Conservation (phyloP, 2,797 vertebrate species). For the Sciaenops ocellatus region DNA sequence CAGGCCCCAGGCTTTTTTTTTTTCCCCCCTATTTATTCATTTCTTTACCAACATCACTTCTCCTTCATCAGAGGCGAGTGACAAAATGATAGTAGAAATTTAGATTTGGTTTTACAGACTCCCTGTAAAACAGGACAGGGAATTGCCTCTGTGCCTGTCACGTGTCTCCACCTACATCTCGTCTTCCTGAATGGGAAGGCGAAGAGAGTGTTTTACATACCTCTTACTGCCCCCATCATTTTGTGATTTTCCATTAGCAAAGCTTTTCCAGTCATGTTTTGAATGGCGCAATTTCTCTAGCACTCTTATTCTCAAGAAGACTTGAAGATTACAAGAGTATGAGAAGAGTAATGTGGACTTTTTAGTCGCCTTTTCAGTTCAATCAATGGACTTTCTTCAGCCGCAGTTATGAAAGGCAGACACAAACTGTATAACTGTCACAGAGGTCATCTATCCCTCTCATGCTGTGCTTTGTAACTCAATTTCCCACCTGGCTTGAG, state of each 20-base stretch:
- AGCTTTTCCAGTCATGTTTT: conserved; percentile 28
- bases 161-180: conserved; percentile 44
- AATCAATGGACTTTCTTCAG: conserved; percentile 62
- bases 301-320: conserved; percentile 44
- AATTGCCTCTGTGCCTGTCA: conserved; percentile 75
- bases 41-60: conserved; percentile 81
- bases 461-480: conserved; percentile 76
- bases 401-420: conserved; percentile 64
- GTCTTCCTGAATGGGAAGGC: conserved; percentile 15
- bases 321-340: conserved; percentile 56
- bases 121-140: conserved; percentile 67
- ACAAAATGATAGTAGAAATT: conserved; percentile 82
- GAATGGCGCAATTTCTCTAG: conserved; percentile 23
- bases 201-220: conserved; percentile 48
- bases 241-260: conserved; percentile 27
- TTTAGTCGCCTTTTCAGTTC: conserved; percentile 59
- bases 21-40: conserved; percentile 79
- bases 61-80: conserved; percentile 74
- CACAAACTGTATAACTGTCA: conserved; percentile 66
- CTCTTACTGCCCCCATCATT: conserved; percentile 37
- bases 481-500: conserved; percentile 83
- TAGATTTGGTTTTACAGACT: conserved; percentile 78
- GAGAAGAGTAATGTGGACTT: conserved; percentile 63
- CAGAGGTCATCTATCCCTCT: conserved; percentile 70
- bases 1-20: conserved; percentile 40